Percentiles rank a stretch among this genome's conserved stretches.
phyloP scores from a whole-genome alignment of 2,797 vertebrate species.

The Uromys caudimaculatus region DNA sequence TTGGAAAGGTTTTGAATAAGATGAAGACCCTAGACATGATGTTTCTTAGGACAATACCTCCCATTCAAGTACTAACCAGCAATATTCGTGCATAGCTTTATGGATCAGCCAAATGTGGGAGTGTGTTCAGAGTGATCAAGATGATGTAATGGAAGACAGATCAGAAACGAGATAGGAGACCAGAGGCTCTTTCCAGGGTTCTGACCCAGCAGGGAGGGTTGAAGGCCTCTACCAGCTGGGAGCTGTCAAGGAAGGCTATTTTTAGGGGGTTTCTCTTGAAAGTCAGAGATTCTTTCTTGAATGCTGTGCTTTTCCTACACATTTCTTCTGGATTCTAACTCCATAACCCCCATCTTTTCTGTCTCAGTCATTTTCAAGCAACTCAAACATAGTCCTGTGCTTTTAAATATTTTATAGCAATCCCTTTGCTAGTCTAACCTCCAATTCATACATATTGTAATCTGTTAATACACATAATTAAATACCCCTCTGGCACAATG shows the following conservation, averaged over 20 bases:
- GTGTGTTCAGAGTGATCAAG: background rate
- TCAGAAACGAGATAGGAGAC: background rate
- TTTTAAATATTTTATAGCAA: conserved; percentile 1
- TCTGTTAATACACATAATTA: background rate
- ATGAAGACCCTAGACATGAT: background rate
- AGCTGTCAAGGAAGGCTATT: background rate
- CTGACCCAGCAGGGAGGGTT: background rate
- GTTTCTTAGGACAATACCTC: background rate
- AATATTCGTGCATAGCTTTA: background rate
- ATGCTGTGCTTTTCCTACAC: background rate
- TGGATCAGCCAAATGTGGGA: background rate
- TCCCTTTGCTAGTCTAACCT: background rate
- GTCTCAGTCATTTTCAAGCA: background rate
- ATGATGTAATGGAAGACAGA: background rate
- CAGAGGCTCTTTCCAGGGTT: background rate
- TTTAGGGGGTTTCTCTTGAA: background rate
- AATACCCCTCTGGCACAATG: background rate
- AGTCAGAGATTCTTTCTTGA: background rate
- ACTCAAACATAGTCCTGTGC: background rate
- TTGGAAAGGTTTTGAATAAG: background rate
- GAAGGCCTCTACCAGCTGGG: background rate
- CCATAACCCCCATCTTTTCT: background rate
- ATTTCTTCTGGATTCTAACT: background rate
- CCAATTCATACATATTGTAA: background rate
- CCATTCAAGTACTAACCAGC: background rate